These are phyloP conservation scores for Halyomorpha halys DNA, from an alignment of 1,140 invertebrate species.

Conservation along the genomic window DNA sequence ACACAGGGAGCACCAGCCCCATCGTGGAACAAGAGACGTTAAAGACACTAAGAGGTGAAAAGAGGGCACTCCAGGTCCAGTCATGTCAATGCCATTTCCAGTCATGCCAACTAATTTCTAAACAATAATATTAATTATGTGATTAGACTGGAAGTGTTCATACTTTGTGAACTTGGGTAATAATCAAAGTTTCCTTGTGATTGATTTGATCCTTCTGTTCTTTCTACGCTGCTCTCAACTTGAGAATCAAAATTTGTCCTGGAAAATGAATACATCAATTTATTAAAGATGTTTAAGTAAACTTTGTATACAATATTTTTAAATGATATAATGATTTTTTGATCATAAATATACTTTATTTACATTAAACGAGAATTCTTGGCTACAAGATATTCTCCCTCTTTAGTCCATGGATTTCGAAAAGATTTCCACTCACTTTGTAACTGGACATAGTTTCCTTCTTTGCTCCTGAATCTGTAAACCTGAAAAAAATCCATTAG, in stretches of 20 bases:
- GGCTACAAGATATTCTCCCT: constrained; percentile 76
- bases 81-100: too few relatives aligned
- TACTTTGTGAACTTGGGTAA: constrained; percentile 43
- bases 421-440: constrained; percentile 80
- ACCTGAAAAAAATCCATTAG: constrained; percentile 36
- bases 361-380: constrained; percentile 67
- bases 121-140: too few relatives aligned
- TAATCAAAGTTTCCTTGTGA: constrained; percentile 40
- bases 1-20: too few relatives aligned
- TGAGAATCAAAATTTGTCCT: constrained; percentile 41
- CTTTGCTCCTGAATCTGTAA: constrained; percentile 71
- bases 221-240: constrained; percentile 41
- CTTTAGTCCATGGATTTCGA: constrained; percentile 85
- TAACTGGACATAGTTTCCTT: constrained; percentile 57
- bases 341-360: constrained; percentile 32
- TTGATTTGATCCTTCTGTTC: constrained; percentile 36
- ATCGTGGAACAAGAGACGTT: too few relatives aligned
- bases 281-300: neutral
- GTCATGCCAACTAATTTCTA: too few relatives aligned
- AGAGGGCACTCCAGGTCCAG: too few relatives aligned
- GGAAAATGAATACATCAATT: neutral
- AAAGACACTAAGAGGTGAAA: too few relatives aligned
- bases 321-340: neutral
- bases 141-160: too few relatives aligned
- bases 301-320: too few relatives aligned